phyloP scores from a whole-genome alignment of 2,888 invertebrate genomes.

The Lumbricus terrestris region DNA sequence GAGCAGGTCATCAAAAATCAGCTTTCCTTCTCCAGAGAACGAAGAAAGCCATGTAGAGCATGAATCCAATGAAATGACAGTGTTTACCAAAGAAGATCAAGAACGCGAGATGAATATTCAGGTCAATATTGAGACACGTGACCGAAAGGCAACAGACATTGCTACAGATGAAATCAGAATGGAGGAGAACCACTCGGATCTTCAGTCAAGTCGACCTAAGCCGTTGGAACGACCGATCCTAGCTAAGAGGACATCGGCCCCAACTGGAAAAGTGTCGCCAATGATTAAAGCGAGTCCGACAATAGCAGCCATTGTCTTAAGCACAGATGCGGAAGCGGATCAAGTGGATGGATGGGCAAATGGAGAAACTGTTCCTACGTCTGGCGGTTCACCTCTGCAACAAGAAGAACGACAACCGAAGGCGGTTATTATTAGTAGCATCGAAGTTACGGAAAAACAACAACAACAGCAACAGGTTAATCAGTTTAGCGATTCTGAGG shows the following conservation, averaged over 20 bases:
- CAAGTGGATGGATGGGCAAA: not conserved
- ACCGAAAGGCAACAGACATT: not conserved
- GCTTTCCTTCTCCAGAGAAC: not conserved
- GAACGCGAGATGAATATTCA: not conserved
- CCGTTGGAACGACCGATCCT: not conserved
- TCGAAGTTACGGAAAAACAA: not conserved
- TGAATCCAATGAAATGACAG: not conserved
- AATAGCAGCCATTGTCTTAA: not conserved
- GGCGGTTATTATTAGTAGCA: not conserved
- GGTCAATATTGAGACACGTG: not conserved
- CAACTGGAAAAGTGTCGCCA: not conserved
- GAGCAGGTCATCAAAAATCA: not conserved
- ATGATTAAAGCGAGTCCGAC: not conserved
- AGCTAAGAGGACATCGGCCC: not conserved
- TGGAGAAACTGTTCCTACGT: not conserved
- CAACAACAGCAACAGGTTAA: too few species aligned
- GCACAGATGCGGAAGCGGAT: not conserved
- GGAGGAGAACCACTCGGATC: not conserved
- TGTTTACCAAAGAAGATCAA: not conserved
- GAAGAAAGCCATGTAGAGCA: not conserved
- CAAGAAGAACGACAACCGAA: not conserved
- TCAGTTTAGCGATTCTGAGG: not conserved
- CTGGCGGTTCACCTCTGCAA: not conserved
- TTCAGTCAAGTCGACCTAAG: not conserved
- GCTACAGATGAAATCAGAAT: not conserved